Base-by-base conservation (phyloP, 2,113 vertebrate genomes). In the Upupa epops region DNA sequence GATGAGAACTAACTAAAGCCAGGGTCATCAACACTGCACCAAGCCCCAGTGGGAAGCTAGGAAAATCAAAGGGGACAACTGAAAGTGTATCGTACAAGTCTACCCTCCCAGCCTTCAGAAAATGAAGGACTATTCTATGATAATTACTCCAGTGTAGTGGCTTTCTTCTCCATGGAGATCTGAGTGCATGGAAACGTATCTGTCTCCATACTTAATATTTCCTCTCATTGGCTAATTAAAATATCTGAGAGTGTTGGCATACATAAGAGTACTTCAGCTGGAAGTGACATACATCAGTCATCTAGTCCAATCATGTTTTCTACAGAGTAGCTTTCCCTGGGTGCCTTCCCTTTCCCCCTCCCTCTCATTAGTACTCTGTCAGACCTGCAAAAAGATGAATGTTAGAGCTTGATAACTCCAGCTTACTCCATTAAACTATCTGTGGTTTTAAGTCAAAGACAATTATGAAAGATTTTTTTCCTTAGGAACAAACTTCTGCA, bases 1-100 rank as follows among this genome's bases (percentile, higher is more conserved):
- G 61, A 66, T 20, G 68, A 79, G 25, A 55, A 21, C 26, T 86
- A 85, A 80, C 66, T 45, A 88, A 88, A 90, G 32, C 22, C 77
- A 82, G 65, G 32, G 72, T 66, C 63, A 83, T 45, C 1, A 1
- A 65, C 86, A 59, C 46, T 40, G 34, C 49, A 74, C 52, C 77
- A 86, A 87, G 18, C 45, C 36, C 31, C 40, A 45, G 61, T 92
- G 83, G 90, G 45, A 36, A 74, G 56, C 58, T 86, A 59, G 54
- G 36, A 80, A 84, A 93, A 92, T 52, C 51, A 64, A 58, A 29
- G 21, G 31, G 63, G 28, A 61, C 48, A 58, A 32, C 19, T 94
- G 19, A 25, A 90, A 82, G n/a, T 12, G 22, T 19, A 21, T 11
- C 20, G 21, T 70, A 56, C 86, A 91, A 92, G 71, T 40, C 36